Base-by-base conservation (phyloP, 2,888 invertebrate species). In the Ceratothoa steindachneri region DNA sequence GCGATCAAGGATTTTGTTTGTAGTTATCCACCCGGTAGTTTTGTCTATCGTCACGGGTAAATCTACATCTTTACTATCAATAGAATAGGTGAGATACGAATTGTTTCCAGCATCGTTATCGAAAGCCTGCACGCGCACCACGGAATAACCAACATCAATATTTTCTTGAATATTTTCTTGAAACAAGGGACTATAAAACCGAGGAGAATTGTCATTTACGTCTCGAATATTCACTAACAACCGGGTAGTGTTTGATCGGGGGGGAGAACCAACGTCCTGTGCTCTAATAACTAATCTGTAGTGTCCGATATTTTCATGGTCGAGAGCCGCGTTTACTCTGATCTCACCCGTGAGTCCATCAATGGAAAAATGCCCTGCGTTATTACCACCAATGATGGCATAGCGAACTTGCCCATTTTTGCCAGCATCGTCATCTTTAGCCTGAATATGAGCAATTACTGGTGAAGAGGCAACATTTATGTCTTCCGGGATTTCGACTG, bases 341-440 rank as follows among this genome's bases (percentile, higher is more conserved):
- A 95, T 91, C 83, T 96, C 93, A 0, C 98, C 98, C 74, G 92
- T 93, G 81, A 93, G 88, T 72, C 93, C 92, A 85, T 98, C 97
- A 51, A 99, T 96, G 0, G 93, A 90, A 84, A 99, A 97, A 82
- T 94, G 93, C 81, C 93, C 92, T 83, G 93, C 93, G 0, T 92
- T 92, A 85, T 97, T 97, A 28, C 97, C 96, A 7, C 97, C 95
- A 81, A 97, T 96, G 81, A 98, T 94, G 15, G 93, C 93, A 85
- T 95, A 97, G 67, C 96, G 89, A 72, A 99, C 91, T 0, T 93
- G 93, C 1, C 95, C 94, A 85, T 99, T 98, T 30, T 90, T 88
- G 0, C 96, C 97, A 69, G 92, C 89, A 85, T 99, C 99, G 0
- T 91, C 91, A 84, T 99, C 99, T 0, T 90, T 90, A 0, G 98